Percentiles rank a stretch among this genome's conserved stretches.
These are phyloP conservation scores for Thera obeliscata DNA, from an alignment of 2,888 invertebrate genomes.

Conservation along the genomic window DNA sequence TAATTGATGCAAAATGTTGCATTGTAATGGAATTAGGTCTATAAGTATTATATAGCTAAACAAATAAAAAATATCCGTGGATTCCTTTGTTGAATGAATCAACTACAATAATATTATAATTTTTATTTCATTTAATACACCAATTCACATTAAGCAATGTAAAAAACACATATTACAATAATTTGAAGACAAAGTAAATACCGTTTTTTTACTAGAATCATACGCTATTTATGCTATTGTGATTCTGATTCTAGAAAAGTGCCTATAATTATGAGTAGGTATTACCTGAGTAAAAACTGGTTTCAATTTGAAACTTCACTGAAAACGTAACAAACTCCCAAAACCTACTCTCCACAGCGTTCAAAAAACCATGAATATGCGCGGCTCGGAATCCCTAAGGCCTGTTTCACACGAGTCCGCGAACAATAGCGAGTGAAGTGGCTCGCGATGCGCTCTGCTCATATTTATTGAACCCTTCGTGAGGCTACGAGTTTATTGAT, in stretches of 20 bases:
- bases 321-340: neutral
- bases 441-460: slow-evolving; percentile 28
- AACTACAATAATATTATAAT: no score
- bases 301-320: neutral
- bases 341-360: neutral
- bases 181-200: no score
- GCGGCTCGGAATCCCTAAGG: slow-evolving; percentile 21
- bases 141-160: no score
- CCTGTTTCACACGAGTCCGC: slow-evolving; percentile 28
- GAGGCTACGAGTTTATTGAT: slow-evolving; percentile 16
- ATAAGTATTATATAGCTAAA: neutral
- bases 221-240: no score
- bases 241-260: no score
- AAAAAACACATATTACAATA: no score
- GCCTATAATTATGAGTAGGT: no score
- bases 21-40: neutral
- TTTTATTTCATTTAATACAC: no score
- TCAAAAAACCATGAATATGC: slow-evolving; percentile 16
- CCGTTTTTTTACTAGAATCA: no score
- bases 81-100: no score
- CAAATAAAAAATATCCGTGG: no score
- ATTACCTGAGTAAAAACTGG: neutral
- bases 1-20: slow-evolving; percentile 5
- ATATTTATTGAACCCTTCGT: slow-evolving; percentile 30
- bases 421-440: slow-evolving; percentile 17